Percentiles rank a stretch among this genome's conserved stretches.
These are phyloP conservation scores for Epicampocera succincta DNA, from an alignment of 2,888 invertebrate species.

Conservation along the genomic window DNA sequence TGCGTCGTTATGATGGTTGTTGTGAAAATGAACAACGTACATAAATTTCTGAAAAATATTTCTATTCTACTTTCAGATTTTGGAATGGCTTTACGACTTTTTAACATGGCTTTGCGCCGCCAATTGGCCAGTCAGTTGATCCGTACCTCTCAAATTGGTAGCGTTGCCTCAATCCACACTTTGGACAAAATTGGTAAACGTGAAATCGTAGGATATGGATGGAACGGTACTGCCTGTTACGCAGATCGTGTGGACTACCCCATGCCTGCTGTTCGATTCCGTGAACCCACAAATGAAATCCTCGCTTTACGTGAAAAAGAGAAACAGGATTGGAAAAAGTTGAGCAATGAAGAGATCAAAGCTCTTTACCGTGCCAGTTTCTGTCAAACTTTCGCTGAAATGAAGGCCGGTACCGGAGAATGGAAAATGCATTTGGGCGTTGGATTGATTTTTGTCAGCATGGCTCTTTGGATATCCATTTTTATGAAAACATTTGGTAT, in stretches of 20 bases:
- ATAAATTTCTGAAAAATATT: not conserved
- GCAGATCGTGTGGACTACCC: constrained; percentile 91
- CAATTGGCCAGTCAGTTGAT: constrained; percentile 75
- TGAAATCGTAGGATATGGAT: constrained; percentile 95
- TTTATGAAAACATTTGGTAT: constrained; percentile 79
- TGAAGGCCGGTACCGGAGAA: constrained; percentile 82
- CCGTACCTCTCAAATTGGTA: constrained; percentile 75
- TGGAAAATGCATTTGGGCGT: constrained; percentile 84
- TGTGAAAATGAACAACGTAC: not conserved
- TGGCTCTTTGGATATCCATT: constrained; percentile 77
- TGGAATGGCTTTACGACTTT: constrained; percentile 78
- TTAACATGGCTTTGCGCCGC: constrained; percentile 76
- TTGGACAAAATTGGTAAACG: constrained; percentile 88
- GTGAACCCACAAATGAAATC: constrained; percentile 89
- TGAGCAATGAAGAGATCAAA: constrained; percentile 96
- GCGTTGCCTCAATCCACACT: constrained; percentile 78
- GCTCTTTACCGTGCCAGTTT: constrained; percentile 95
- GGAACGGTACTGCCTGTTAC: constrained; percentile 91
- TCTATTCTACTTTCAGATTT: constrained; percentile 22
- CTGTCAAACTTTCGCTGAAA: constrained; percentile 96
- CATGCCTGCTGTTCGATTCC: constrained; percentile 94
- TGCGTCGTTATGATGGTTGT: constrained; percentile 18
- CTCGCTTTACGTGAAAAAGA: constrained; percentile 93
- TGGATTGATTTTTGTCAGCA: constrained; percentile 73
- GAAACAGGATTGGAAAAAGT: constrained; percentile 97